phyloP scores from a whole-genome alignment of 2,797 vertebrate genomes.

The Sitta carolinensis region DNA sequence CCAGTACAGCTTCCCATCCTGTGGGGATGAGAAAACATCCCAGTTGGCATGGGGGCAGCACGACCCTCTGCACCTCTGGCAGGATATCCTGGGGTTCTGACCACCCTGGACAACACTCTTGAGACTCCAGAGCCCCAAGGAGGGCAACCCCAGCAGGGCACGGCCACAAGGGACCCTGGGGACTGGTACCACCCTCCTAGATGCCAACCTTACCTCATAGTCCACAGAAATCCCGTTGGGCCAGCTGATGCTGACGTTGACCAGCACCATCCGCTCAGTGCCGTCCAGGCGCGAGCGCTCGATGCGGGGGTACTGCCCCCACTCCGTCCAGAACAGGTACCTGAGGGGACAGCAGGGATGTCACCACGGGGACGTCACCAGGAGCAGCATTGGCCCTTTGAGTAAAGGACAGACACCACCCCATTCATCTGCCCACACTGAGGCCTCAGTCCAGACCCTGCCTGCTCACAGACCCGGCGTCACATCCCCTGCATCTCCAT shows the following conservation, averaged over 20 bases:
- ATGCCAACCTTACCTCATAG: conserved; percentile 82
- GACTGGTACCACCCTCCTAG: not conserved
- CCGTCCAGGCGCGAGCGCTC: conserved; percentile 92
- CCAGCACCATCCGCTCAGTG: conserved; percentile 87
- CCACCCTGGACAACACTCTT: not conserved
- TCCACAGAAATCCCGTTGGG: conserved; percentile 96
- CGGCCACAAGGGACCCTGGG: fast-evolving
- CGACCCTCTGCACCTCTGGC: fast-evolving
- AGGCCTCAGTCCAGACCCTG: not conserved
- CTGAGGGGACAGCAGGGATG: conserved; percentile 64
- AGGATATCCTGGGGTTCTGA: not conserved
- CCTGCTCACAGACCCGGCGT: fast-evolving
- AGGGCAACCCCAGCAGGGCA: not conserved
- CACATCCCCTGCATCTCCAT: not conserved
- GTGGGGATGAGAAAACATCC: not conserved
- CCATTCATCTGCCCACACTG: fast-evolving
- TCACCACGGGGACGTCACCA: fast-evolving
- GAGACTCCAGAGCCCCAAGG: not conserved
- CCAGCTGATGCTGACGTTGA: conserved; percentile 96
- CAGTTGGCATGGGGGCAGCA: fast-evolving
- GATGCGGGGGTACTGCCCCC: conserved; percentile 97
- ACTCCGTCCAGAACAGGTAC: conserved; percentile 98
- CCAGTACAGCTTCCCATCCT: conserved; percentile 95
- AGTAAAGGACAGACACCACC: not conserved
- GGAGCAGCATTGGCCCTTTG: not conserved